A percentile compares a stretch with the other conserved stretches of the same genome.
Evolutionary conservation across 2,888 invertebrate species (phyloP).

Genomic region (Acanthosoma haemorrhoidale): DNA sequence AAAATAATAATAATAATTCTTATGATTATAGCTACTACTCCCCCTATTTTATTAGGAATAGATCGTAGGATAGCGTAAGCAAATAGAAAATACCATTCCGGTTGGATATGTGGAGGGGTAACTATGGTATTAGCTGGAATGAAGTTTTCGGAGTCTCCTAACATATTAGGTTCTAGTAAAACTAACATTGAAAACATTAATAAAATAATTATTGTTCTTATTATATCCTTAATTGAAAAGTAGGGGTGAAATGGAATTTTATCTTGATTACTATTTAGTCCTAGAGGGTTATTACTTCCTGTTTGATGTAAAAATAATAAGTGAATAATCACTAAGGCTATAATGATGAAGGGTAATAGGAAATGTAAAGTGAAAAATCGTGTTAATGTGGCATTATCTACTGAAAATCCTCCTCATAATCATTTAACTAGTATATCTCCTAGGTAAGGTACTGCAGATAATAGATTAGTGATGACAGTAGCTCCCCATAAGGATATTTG

Average conservation of each 20-base stretch:
- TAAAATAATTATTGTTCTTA: too few relatives aligned
- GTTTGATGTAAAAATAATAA: slow-evolving; percentile 61
- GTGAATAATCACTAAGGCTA: slow-evolving; percentile 58
- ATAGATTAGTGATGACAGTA: slow-evolving; percentile 69
- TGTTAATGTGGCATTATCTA: slow-evolving; percentile 62
- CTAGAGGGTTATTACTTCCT: slow-evolving; percentile 63
- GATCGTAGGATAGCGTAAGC: too few relatives aligned
- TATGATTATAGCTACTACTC: too few relatives aligned
- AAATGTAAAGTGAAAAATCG: slow-evolving; percentile 59
- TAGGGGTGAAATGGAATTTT: slow-evolving; percentile 66
- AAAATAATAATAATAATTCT: too few relatives aligned
- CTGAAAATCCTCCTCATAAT: slow-evolving; percentile 71
- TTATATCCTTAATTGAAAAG: too few relatives aligned
- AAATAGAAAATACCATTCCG: too few relatives aligned
- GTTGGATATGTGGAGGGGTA: too few relatives aligned
- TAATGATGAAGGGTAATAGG: slow-evolving; percentile 63
- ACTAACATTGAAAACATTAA: slow-evolving; percentile 53
- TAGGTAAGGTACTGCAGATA: slow-evolving; percentile 61
- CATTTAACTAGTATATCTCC: slow-evolving; percentile 55
- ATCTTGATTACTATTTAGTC: slow-evolving; percentile 58
- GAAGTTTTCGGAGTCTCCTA: slow-evolving; percentile 71
- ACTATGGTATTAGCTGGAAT: slow-evolving; percentile 63
- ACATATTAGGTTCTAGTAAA: slow-evolving; percentile 54
- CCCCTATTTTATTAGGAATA: too few relatives aligned
- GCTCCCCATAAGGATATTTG: slow-evolving; percentile 81